Conservation (phyloP, 2,888 invertebrate genomes). For the Drosophila anomelani region DNA sequence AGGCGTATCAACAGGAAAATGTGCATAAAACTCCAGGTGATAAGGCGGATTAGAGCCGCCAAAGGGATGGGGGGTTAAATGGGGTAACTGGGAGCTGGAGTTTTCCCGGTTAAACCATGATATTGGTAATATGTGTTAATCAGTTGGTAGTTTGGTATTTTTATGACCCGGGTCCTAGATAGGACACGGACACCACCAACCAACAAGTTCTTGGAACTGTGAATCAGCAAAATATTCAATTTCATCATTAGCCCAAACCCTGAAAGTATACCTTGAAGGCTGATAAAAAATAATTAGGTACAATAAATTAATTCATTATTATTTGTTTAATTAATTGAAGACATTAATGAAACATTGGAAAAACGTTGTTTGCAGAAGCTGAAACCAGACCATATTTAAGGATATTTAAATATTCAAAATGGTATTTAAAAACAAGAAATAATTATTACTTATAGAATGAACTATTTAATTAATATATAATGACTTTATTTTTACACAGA, state of each 20-base stretch:
- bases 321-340: not conserved
- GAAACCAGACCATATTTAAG: too few relatives aligned
- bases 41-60: constrained; percentile 64
- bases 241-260: constrained; percentile 24
- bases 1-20: constrained; percentile 70
- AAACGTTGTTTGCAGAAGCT: too few relatives aligned
- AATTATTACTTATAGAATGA: too few relatives aligned
- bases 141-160: constrained; percentile 58
- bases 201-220: constrained; percentile 48
- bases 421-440: too few relatives aligned
- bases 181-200: constrained; percentile 6
- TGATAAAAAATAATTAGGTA: not conserved
- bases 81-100: constrained; percentile 24
- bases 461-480: not conserved
- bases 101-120: constrained; percentile 40
- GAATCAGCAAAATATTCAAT: constrained; percentile 32
- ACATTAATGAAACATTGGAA: not conserved
- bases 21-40: constrained; percentile 72
- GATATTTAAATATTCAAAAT: too few relatives aligned
- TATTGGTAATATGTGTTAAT: constrained; percentile 59
- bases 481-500: too few relatives aligned
- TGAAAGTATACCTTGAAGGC: constrained; percentile 22
- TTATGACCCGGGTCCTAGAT: constrained; percentile 56
- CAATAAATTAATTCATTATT: not conserved
- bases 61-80: not conserved